These are phyloP conservation scores for Agrochola litura DNA, from an alignment of 2,888 invertebrate genomes.

Conservation along the genomic window DNA sequence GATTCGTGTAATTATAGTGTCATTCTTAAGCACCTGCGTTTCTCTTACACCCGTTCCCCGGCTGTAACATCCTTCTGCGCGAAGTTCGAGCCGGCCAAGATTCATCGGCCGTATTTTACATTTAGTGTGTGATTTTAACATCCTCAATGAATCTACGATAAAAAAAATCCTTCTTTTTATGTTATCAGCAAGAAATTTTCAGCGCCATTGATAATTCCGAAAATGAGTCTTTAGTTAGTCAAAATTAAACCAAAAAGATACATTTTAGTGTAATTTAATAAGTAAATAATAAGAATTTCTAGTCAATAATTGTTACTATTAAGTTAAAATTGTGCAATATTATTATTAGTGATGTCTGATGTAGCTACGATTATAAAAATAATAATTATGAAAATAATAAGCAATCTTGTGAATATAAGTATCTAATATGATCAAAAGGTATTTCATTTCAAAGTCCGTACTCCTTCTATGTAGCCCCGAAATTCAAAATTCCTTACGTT, in stretches of 20 bases:
- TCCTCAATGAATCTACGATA: neutral
- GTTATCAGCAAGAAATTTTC: neutral
- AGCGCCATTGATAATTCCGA: neutral
- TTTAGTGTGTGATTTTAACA: neutral
- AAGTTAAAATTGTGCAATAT: constrained; percentile 66
- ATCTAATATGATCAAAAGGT: constrained; percentile 7
- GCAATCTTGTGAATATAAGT: constrained; percentile 70
- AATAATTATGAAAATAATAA: constrained; percentile 52
- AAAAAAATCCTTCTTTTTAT: neutral
- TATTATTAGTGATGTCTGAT: constrained; percentile 52
- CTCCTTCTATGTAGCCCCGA: neutral
- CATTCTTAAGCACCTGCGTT: no score
- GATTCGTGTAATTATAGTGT: no score
- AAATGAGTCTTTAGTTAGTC: constrained; percentile 12
- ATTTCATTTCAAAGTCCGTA: constrained; percentile 23
- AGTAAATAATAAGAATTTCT: constrained; percentile 27
- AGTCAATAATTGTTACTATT: constrained; percentile 38
- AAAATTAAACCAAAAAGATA: constrained; percentile 31
- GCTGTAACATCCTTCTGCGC: no score
- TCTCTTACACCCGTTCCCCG: no score
- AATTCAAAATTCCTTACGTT: neutral
- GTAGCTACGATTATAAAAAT: constrained; percentile 38
- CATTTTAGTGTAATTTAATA: constrained; percentile 18
- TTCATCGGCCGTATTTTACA: neutral
- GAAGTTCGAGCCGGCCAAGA: no score